Base-by-base conservation (phyloP, 1,140 invertebrate genomes). In the Goniozus legneri region DNA sequence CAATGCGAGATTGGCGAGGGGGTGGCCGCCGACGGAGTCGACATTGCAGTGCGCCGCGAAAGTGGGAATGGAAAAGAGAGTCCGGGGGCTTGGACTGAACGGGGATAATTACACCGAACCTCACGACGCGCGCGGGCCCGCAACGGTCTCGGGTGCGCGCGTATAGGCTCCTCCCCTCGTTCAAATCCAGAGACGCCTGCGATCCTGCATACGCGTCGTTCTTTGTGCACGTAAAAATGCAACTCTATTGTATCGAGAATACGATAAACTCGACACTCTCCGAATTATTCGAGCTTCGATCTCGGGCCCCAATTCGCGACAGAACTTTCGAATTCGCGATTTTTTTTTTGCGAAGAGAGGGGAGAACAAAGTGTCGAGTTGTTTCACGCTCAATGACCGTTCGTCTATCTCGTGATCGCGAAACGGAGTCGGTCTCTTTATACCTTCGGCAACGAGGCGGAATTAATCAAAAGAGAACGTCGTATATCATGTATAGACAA, bases 401-500 rank as follows among this genome's bases (percentile, higher is more conserved):
- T 32, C 20, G 21, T 36, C 13, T 22, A 10, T 19, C 14, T 36
- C 20, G 15, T 34, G 33, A 19, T 27, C 10, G 10, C 10, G 10
- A 27, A 27, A 10, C 4, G 49, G 43, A 38, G 42, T n/a, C 35
- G 39, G 44, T 40, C 36, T 54, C 55, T 57, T 53, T 51, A 48
- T 54, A 57, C 55, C 55, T 57, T 51, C 44, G 39, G 35, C 49
- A 60, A 60, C 58, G 49, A 60, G 47, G 51, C 58, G 58, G 58
- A 60, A 60, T 60, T 60, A 47, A 38, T 54, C 54, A 57, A 60
- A 60, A 52, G 52, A 44, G 31, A 36, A 51, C 33, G 30, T 52
- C 52, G 41, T 56, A 54, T 52, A 55, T 60, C 58, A 60, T 50
- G 40, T 60, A 60, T 60, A 57, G 58, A 60, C 58, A 56, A 50